Base-by-base conservation (phyloP, 1,140 invertebrate species). In the Ips typographus region DNA sequence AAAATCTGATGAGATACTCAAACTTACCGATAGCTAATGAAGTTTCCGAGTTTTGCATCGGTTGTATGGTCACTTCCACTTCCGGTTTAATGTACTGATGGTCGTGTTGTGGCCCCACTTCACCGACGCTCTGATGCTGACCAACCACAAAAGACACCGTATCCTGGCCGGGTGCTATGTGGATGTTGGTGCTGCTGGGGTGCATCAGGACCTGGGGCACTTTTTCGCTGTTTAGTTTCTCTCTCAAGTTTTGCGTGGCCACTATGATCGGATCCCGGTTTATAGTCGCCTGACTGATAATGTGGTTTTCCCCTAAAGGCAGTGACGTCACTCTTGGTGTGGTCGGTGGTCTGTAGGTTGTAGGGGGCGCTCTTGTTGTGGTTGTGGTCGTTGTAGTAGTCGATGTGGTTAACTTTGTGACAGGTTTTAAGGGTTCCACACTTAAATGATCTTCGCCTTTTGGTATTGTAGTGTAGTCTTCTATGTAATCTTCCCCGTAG, bases 81-180 rank as follows among this genome's bases (percentile, higher is more conserved):
- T 76, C 74, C 2, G 75, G 77, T 64, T 78, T 79, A 0, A 79
- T 80, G 62, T 82, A 85, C 62, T 83, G 81, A 22, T 22, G 22
- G 22, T 22, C 22, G 22, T 22, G 0, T 22, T 22, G 22, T 22
- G 22, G 22, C n/a, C 77, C 76, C 22, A 81, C 82, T 47, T 83
- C 82, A 4, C 68, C 68, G 39, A 88, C 85, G 59, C 84, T 86
- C 63, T 88, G 87, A 51, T 85, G 82, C 62, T 87, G 87, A 1
- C 87, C 86, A 2, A 88, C 78, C 3, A 88, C 85, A 73, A 89
- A 88, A 0, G 86, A 85, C 3, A 88, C 86, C 1, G 85, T 87
- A 62, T 88, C 84, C 71, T 88, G 87, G 57, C 85, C 85, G 1
- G 85, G 86, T 0, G 85, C 84, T 44, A 89, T 85, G 44, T 86